These are phyloP conservation scores for Phrynocephalus forsythii DNA, from an alignment of 2,797 vertebrate species.

Conservation along the genomic window DNA sequence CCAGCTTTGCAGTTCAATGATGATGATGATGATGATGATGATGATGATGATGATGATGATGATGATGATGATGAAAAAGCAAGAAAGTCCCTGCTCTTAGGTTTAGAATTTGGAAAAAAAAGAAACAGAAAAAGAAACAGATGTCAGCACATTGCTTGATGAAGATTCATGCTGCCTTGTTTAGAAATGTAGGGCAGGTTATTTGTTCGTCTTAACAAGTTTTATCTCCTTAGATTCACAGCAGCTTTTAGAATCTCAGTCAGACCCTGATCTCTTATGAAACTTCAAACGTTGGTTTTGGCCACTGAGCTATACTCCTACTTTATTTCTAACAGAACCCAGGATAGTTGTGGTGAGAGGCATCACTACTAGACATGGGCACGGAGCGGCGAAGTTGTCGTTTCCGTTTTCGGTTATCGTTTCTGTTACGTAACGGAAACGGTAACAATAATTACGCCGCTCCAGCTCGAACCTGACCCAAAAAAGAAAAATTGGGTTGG, in stretches of 20 bases:
- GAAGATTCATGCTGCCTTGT: neutral
- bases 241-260: too few relatives aligned
- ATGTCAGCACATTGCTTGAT: neutral
- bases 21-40: too few relatives aligned
- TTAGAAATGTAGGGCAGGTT: neutral
- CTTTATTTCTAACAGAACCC: neutral
- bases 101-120: neutral
- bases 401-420: too few relatives aligned
- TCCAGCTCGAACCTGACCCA: too few relatives aligned
- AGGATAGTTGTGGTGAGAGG: neutral
- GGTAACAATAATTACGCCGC: too few relatives aligned
- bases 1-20: too few relatives aligned
- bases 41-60: too few relatives aligned
- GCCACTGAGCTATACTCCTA: neutral
- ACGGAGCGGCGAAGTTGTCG: too few relatives aligned
- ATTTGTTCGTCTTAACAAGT: neutral
- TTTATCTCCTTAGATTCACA: neutral
- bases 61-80: too few relatives aligned
- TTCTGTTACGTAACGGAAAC: too few relatives aligned
- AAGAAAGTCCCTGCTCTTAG: neutral
- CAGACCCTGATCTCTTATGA: neutral
- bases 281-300: neutral
- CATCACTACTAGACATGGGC: neutral
- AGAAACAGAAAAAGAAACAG: too few relatives aligned
- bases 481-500: too few relatives aligned